Percentiles rank a stretch among this genome's conserved stretches.
These are phyloP conservation scores for Haliaeetus leucogaster DNA, from an alignment of 2,113 vertebrate genomes.

Conservation along the genomic window DNA sequence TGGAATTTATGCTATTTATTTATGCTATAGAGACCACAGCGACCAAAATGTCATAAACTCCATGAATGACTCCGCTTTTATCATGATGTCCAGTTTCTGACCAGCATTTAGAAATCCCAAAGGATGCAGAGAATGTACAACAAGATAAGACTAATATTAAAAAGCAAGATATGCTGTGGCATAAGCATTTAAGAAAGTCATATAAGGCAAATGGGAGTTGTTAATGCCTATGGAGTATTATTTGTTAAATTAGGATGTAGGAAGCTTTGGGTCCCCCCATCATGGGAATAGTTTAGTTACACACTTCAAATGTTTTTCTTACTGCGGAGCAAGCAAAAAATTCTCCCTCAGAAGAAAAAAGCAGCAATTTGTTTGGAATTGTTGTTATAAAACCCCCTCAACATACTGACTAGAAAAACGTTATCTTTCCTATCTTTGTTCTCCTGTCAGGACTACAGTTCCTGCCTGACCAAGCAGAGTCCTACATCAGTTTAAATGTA, in stretches of 20 bases:
- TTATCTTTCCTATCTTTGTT: neutral
- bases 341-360: neutral
- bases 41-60: neutral
- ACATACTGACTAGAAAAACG: neutral
- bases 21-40: neutral
- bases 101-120: conserved; percentile 18
- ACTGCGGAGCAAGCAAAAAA: neutral
- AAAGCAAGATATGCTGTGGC: neutral
- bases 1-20: neutral
- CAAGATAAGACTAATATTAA: neutral
- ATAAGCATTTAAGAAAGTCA: neutral
- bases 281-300: neutral
- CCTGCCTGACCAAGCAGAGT: neutral
- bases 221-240: neutral
- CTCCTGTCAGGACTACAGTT: neutral
- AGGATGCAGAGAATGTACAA: neutral
- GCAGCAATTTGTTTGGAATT: neutral
- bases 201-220: neutral
- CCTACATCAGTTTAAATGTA: neutral
- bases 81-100: neutral
- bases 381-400: neutral
- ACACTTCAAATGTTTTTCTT: neutral
- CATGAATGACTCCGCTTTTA: neutral
- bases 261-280: neutral
- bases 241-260: neutral